Evolutionary conservation across 2,797 vertebrate genomes (phyloP).

Genomic region (Poecilia velifera): DNA sequence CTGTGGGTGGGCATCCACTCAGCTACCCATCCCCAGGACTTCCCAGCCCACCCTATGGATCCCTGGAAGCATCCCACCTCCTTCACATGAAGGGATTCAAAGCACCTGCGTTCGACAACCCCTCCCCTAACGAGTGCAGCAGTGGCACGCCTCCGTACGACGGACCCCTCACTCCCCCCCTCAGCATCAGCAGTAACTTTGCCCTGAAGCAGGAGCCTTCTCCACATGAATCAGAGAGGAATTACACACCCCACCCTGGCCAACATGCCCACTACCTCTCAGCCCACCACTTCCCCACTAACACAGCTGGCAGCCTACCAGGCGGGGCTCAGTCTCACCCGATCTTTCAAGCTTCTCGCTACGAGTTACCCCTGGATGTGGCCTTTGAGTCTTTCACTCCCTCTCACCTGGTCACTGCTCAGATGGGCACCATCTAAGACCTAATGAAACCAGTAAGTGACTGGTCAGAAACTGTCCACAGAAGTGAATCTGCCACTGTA

Average conservation of each 20-base stretch:
- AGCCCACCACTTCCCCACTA: conserved; percentile 75
- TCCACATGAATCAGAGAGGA: conserved; percentile 88
- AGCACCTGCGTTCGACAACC: conserved; percentile 84
- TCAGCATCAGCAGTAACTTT: conserved; percentile 95
- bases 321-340: conserved; percentile 84
- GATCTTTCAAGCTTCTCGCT: conserved; percentile 86
- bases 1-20: conserved; percentile 77
- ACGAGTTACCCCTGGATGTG: conserved; percentile 90
- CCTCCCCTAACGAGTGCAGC: conserved; percentile 85
- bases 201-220: conserved; percentile 93
- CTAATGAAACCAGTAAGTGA: conserved; percentile 53
- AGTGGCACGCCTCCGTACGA: conserved; percentile 90
- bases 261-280: conserved; percentile 85
- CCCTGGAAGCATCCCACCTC: conserved; percentile 89
- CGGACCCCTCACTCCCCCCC: conserved; percentile 91
- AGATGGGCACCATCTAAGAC: conserved; percentile 86
- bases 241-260: conserved; percentile 74
- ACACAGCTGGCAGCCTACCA: conserved; percentile 72
- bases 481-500: conserved; percentile 18
- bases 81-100: conserved; percentile 93
- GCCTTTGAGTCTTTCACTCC: conserved; percentile 87
- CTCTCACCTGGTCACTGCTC: conserved; percentile 82
- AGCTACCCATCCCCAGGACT: conserved; percentile 93
- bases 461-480: conserved; percentile 5
- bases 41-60: conserved; percentile 95